phyloP scores from a whole-genome alignment of 2,797 vertebrate genomes.

The Gobio occitaniae region DNA sequence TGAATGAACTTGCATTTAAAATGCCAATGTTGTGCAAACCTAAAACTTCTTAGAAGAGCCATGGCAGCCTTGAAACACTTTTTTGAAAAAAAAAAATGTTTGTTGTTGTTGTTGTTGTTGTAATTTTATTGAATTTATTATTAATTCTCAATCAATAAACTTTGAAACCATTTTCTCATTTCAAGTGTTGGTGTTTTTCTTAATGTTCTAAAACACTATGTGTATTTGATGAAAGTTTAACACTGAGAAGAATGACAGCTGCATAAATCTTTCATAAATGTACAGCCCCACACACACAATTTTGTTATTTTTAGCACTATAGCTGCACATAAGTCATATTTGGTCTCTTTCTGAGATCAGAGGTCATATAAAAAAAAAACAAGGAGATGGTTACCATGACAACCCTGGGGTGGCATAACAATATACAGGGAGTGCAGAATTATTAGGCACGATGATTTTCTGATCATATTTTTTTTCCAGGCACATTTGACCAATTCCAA shows the following conservation, averaged over 20 bases:
- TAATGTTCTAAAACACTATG: background rate
- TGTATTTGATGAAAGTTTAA: background rate
- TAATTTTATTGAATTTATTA: background rate
- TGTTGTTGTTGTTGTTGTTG: no score
- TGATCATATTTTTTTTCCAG: no score
- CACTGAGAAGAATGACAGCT: background rate
- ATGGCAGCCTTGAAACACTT: background rate
- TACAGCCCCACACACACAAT: background rate
- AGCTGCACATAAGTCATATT: background rate
- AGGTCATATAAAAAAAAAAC: constrained; percentile 30
- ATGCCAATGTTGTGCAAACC: background rate
- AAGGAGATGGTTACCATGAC: background rate
- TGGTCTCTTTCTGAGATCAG: background rate
- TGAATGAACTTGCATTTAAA: background rate
- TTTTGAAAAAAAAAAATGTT: no score
- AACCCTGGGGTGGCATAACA: background rate
- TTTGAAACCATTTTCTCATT: background rate
- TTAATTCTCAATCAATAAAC: background rate
- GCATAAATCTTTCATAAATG: background rate
- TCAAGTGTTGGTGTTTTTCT: background rate
- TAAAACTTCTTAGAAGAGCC: background rate
- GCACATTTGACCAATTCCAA: no score
- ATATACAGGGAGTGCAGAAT: no score
- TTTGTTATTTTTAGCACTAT: background rate
- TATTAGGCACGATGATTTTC: no score